Base-by-base conservation (phyloP, 2,797 vertebrate genomes). In the Anisognathus igniventris region DNA sequence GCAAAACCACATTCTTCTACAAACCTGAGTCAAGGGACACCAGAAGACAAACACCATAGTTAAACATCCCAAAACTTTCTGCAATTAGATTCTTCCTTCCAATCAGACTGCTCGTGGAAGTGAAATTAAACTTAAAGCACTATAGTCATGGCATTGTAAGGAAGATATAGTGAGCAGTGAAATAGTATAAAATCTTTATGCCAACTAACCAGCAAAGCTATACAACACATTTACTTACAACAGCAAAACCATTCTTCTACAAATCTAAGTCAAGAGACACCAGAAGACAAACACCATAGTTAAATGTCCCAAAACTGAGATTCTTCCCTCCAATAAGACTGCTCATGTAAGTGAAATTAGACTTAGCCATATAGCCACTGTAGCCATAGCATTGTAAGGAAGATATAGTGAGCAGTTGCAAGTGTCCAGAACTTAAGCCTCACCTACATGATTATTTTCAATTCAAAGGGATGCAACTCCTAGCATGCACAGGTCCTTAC, bases 361-460 rank as follows among this genome's bases (percentile, higher is more conserved):
- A 50, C 2, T 40, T 33, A 39, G 13, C 45, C 45, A 24, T 24
- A 23, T 24, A 16, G 57, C 51, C 39, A 65, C 17, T 12, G 6
- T 7, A 64, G 40, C 18, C 2, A 5, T 7, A 2, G 21, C 7
- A 62, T 4, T 40, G 28, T 9, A 51, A 86, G 31, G 12, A 64
- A 47, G 24, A 50, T 0, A 0, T 6, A 68, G 3, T 4, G 5
- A 64, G 13, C 17, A 40, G 14, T 37, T 70, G 10, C 14, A 19
- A 27, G 21, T 14, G 15, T 40, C 42, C 16, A 54, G 11, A 87
- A 39, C 1, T 37, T 23, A 31, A 48, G 20, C 42, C 35, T 58
- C 44, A 60, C 20, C 14, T 39, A 19, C 19, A 10, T 3, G 9
- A 35, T 4, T n/a, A 66, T 35, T 83, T 88, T 51, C 22, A 62